phyloP scores from a whole-genome alignment of 2,113 vertebrate genomes.

The Cyprinodon brontotheroides region DNA sequence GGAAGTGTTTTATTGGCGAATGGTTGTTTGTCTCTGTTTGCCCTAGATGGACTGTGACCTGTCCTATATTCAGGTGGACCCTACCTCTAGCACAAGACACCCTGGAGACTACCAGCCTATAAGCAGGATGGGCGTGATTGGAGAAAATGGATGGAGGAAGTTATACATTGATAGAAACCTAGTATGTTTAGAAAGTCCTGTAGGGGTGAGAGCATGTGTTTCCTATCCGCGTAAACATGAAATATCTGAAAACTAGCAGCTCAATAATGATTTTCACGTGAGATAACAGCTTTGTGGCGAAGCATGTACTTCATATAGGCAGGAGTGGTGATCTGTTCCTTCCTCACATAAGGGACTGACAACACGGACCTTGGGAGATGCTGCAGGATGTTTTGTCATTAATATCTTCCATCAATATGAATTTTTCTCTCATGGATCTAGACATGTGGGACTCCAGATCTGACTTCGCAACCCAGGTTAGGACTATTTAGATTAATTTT shows the following conservation, averaged over 20 bases:
- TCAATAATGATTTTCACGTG: too few relatives aligned
- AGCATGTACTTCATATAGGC: conserved; percentile 37
- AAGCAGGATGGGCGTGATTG: too few relatives aligned
- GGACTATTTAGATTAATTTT: background rate
- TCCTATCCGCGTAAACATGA: conserved; percentile 45
- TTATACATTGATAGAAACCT: background rate
- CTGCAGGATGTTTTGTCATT: conserved; percentile 33
- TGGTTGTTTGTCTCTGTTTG: too few relatives aligned
- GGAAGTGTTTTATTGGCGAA: too few relatives aligned
- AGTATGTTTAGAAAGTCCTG: conserved; percentile 10
- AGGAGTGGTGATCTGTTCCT: conserved; percentile 32
- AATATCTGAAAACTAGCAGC: too few relatives aligned
- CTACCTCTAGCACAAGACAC: too few relatives aligned
- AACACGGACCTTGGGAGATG: conserved; percentile 26
- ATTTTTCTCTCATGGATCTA: conserved; percentile 53
- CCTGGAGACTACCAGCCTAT: too few relatives aligned
- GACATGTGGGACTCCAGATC: conserved; percentile 69
- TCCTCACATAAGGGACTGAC: conserved; percentile 29
- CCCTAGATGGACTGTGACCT: too few relatives aligned
- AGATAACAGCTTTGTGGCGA: conserved; percentile 55
- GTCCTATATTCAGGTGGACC: too few relatives aligned
- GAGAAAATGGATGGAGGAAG: too few relatives aligned
- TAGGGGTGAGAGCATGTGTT: conserved; percentile 47
- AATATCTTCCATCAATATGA: conserved; percentile 50
- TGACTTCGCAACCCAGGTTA: conserved; percentile 69